phyloP scores from a whole-genome alignment of 2,888 invertebrate genomes.

The Brassicogethes aeneus region DNA sequence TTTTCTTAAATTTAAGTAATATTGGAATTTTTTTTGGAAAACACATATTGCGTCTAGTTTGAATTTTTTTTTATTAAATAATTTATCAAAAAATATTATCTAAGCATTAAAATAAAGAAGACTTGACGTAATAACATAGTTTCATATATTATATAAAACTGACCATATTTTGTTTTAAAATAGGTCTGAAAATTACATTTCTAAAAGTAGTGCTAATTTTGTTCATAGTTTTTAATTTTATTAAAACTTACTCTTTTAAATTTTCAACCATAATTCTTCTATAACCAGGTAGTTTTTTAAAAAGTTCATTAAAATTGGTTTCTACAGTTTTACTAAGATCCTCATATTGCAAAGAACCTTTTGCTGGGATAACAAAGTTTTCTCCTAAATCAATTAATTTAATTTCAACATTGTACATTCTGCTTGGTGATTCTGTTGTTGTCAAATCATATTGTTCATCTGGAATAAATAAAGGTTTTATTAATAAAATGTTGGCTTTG shows the following conservation, averaged over 20 bases:
- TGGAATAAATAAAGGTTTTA: conserved; percentile 22
- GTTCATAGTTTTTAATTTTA: conserved; percentile 1
- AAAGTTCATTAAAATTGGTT: conserved; percentile 53
- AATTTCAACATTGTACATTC: conserved; percentile 62
- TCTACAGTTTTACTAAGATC: conserved; percentile 57
- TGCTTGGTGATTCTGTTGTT: conserved; percentile 54
- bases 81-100: too few relatives aligned
- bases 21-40: too few relatives aligned
- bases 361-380: conserved; percentile 64
- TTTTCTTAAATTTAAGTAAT: too few relatives aligned
- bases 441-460: conserved; percentile 49
- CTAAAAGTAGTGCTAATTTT: too few relatives aligned
- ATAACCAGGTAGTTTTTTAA: conserved; percentile 61
- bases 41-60: too few relatives aligned
- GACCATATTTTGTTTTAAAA: too few relatives aligned
- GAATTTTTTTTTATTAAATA: too few relatives aligned
- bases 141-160: too few relatives aligned
- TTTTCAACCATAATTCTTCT: conserved; percentile 59
- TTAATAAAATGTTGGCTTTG: too few relatives aligned
- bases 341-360: conserved; percentile 64
- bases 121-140: too few relatives aligned
- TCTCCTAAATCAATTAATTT: conserved; percentile 69
- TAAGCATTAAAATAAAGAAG: too few relatives aligned
- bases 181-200: too few relatives aligned
- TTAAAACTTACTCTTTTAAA: conserved; percentile 63